phyloP scores from a whole-genome alignment of 2,888 invertebrate genomes.

The Metacarcinus magister region DNA sequence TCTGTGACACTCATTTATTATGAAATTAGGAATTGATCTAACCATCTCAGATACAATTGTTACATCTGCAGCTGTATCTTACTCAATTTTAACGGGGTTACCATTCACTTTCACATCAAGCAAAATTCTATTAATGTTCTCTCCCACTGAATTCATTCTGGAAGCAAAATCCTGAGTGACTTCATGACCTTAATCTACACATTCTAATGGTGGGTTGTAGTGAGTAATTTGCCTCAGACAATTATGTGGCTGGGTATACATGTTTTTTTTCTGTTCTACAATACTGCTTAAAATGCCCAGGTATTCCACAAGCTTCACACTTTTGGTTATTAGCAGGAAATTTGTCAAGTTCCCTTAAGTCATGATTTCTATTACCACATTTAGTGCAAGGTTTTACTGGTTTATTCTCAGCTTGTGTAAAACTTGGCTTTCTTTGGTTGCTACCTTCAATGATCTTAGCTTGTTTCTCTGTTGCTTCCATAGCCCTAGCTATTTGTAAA shows the following conservation, averaged over 20 bases:
- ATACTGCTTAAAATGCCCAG: not conserved
- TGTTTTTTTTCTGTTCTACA: slow-evolving; percentile 28
- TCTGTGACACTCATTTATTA: not conserved
- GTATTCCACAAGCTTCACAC: not conserved
- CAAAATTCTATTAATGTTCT: not conserved
- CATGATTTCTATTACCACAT: not conserved
- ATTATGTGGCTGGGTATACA: not conserved
- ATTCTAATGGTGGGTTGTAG: not conserved
- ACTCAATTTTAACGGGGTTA: not conserved
- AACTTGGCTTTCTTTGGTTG: not conserved
- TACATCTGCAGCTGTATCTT: slow-evolving; percentile 48
- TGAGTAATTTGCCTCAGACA: not conserved
- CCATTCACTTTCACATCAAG: slow-evolving; percentile 30
- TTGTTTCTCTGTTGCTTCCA: not conserved
- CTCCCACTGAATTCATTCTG: not conserved
- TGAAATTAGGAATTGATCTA: not conserved
- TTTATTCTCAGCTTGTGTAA: not conserved
- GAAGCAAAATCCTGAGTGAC: slow-evolving; percentile 32
- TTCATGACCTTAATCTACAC: not conserved
- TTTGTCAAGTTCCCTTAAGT: not conserved
- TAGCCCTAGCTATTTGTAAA: not conserved
- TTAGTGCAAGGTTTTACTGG: not conserved
- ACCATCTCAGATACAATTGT: slow-evolving; percentile 3
- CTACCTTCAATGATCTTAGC: not conserved
- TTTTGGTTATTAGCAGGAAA: not conserved